Conservation (phyloP, 2,888 invertebrate species). For the Nemotelus nigrinus region DNA sequence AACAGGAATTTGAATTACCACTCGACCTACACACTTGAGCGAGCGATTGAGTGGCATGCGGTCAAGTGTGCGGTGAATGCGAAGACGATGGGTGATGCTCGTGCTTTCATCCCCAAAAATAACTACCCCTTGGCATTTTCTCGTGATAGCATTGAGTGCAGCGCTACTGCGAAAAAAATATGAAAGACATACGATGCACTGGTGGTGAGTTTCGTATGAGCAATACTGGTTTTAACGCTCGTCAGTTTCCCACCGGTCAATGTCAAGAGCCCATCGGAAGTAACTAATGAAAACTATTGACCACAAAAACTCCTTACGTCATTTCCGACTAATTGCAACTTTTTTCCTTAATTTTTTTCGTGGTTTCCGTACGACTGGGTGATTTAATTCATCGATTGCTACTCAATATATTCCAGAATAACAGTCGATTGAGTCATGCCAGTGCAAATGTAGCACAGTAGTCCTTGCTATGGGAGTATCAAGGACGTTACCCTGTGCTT, state of each 20-base stretch:
- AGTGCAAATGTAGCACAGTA: too few relatives aligned
- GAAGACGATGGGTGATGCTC: not conserved
- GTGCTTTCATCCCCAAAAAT: not conserved
- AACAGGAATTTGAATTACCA: constrained; percentile 32
- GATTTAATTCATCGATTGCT: constrained; percentile 24
- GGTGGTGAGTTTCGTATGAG: too few relatives aligned
- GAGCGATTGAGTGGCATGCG: constrained; percentile 13
- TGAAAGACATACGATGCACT: too few relatives aligned
- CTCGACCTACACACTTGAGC: not conserved
- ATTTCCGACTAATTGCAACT: constrained; percentile 31
- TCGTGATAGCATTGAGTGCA: too few relatives aligned
- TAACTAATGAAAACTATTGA: not conserved
- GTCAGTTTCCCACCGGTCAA: not conserved
- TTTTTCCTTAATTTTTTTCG: not conserved
- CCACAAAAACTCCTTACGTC: not conserved
- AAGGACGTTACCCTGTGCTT: too few relatives aligned
- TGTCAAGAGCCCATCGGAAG: not conserved
- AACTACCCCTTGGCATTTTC: too few relatives aligned
- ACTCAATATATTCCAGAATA: not conserved
- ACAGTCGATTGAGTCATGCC: not conserved
- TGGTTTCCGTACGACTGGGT: not conserved
- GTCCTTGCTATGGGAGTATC: too few relatives aligned
- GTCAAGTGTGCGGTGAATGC: constrained; percentile 28
- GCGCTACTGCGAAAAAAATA: too few relatives aligned
- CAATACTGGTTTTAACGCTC: too few relatives aligned